These are phyloP conservation scores for Sylvicola cinctus DNA, from an alignment of 2,888 invertebrate genomes.

Conservation along the genomic window DNA sequence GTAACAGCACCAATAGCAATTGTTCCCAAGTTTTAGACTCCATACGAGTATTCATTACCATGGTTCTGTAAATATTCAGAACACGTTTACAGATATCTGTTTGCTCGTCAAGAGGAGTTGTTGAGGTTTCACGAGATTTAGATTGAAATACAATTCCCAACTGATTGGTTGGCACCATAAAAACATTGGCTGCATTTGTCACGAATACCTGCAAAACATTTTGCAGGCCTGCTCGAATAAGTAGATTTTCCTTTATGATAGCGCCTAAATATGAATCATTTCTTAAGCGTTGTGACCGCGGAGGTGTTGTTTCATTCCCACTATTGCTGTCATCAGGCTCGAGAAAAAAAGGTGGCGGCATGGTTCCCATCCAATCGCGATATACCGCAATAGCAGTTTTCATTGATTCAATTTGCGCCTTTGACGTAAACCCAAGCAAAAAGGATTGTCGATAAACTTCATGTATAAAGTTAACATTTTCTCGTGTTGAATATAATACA, in stretches of 20 bases:
- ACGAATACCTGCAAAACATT: conserved; percentile 45
- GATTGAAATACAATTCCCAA: conserved; percentile 32
- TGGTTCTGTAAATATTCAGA: conserved; percentile 84
- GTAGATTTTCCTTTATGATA: conserved; percentile 54
- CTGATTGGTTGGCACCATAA: conserved; percentile 38
- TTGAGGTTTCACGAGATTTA: conserved; percentile 33
- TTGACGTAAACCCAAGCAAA: conserved; percentile 52
- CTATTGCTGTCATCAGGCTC: conserved; percentile 32
- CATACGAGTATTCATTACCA: conserved; percentile 93
- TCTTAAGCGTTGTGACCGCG: conserved; percentile 35
- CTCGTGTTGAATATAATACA: conserved; percentile 67
- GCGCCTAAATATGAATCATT: conserved; percentile 77
- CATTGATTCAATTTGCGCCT: conserved; percentile 64
- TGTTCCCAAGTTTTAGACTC: conserved; percentile 89
- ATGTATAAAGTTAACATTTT: conserved; percentile 86
- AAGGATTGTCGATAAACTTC: conserved; percentile 89
- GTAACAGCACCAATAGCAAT: conserved; percentile 61
- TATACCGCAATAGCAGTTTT: conserved; percentile 79
- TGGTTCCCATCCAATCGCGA: conserved; percentile 87
- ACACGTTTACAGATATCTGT: conserved; percentile 93
- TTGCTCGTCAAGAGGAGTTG: conserved; percentile 69
- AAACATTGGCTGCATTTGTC: conserved; percentile 88
- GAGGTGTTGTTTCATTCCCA: conserved; percentile 19
- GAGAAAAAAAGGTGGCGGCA: conserved; percentile 52
- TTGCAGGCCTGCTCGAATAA: conserved; percentile 66